Evolutionary conservation across 2,888 invertebrate genomes (phyloP), one percentile per base, ranked within the genome.

Genomic region (Metallyticus violacea): DNA sequence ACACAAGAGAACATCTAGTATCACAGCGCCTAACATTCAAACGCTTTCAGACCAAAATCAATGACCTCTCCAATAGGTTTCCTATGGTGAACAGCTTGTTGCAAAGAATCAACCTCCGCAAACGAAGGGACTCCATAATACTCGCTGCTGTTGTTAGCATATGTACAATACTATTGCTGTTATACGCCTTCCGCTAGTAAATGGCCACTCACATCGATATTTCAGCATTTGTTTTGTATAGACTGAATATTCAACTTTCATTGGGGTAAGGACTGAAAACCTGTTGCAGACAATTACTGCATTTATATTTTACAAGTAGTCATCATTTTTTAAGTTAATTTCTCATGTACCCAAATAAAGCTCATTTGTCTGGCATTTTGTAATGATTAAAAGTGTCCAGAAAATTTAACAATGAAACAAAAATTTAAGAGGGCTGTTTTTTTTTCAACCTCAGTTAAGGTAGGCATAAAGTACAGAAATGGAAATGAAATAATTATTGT

Each of bases 121-220:
- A 99, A 91, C 94, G 97, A 85, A 95, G 99, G 85, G 99, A 99
- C 93, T 97, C 99, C 0, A 94, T 99, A 82, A 97, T 99, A 89
- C 91, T 99, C 40, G 99, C 97, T 0, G 92, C 95, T 15, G 96
- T 99, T 27, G 96, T 99, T 88, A 97, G 96, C 3, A 93, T 96
- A 86, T 99, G 99, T 92, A 96, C 98, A 81, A 96, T 99, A 92
- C 93, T 99, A n/a, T 92, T 98, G 90, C 92, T 98, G 6, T 90
- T 96, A 1, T 97, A 97, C 90, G 95, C 95, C 88, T 97, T 97
- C 92, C 95, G 78, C 26, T 88, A 82, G 82, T 77, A 62, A n/a
- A 62, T 62, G 40, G 40, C 40, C 40, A 62, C 9, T 22, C 15
- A 62, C 1, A 40, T 40, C 40, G 22, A 62, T 15, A 62, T 62